Evolutionary conservation across 2,888 invertebrate species (phyloP).

Genomic region (Hesperia comma): DNA sequence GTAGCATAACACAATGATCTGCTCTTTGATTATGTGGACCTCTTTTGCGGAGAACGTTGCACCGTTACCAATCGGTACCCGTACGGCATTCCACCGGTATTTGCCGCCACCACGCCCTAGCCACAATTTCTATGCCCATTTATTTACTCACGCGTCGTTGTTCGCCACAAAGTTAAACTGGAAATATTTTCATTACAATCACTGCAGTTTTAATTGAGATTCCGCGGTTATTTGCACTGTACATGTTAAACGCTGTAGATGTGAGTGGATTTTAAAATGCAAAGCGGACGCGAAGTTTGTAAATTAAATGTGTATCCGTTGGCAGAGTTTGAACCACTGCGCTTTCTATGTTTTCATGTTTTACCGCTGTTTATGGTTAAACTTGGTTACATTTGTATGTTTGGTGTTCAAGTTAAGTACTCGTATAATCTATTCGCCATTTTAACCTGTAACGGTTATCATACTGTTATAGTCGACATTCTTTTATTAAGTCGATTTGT

Average conservation of each 20-base stretch:
- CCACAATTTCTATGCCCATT: conserved; percentile 36
- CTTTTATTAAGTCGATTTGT: too few relatives aligned
- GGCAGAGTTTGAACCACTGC: not conserved
- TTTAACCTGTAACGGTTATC: not conserved
- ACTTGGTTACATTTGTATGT: conserved; percentile 5
- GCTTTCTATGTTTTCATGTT: not conserved
- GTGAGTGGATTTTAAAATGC: conserved; percentile 23
- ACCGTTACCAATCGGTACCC: not conserved
- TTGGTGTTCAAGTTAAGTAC: not conserved
- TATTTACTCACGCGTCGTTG: conserved; percentile 41
- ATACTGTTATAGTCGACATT: too few relatives aligned
- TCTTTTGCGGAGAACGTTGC: too few relatives aligned
- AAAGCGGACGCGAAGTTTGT: conserved; percentile 22
- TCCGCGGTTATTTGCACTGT: conserved; percentile 36
- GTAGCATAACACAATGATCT: too few relatives aligned
- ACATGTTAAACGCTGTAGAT: conserved; percentile 28
- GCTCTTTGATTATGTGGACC: too few relatives aligned
- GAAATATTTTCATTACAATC: conserved; percentile 44
- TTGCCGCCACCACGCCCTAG: not conserved
- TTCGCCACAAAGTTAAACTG: conserved; percentile 39
- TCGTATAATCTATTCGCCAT: not conserved
- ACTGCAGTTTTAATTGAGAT: conserved; percentile 45
- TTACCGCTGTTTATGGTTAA: not conserved
- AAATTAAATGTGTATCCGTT: conserved; percentile 33
- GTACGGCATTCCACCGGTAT: conserved; percentile 1